Evolutionary conservation across 2,797 vertebrate species (phyloP).

Genomic region (Eospalax fontanierii): DNA sequence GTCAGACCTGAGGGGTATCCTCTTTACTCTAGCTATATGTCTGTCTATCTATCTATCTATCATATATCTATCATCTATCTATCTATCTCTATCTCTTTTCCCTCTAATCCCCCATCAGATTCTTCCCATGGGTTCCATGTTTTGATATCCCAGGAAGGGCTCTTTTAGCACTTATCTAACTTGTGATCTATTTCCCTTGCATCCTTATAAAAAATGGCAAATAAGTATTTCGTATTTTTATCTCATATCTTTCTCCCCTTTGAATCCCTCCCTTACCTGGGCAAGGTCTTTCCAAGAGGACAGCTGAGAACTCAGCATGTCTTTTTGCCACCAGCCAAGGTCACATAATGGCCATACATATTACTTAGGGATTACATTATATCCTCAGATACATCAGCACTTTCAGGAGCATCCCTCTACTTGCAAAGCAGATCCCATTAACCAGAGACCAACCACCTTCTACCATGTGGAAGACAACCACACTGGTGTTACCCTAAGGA

Average conservation of each 20-base stretch:
- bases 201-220: neutral
- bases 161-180: neutral
- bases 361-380: neutral
- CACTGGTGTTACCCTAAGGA: neutral
- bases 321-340: no score
- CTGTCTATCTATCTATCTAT: no score
- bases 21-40: no score
- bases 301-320: no score
- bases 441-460: neutral
- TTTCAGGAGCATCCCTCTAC: neutral
- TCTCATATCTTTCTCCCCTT: neutral
- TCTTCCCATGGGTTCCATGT: neutral
- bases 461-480: neutral
- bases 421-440: neutral
- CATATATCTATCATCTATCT: no score
- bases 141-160: neutral
- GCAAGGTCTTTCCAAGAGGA: no score
- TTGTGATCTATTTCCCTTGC: neutral
- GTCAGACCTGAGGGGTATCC: neutral
- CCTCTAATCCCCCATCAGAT: no score
- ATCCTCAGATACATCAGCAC: neutral
- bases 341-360: neutral
- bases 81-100: no score
- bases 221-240: neutral
- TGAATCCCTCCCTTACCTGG: no score